These are phyloP conservation scores for Hydra vulgaris DNA, from an alignment of 30 jellyfish, hydroid and myxozoan species.

Conservation along the genomic window DNA sequence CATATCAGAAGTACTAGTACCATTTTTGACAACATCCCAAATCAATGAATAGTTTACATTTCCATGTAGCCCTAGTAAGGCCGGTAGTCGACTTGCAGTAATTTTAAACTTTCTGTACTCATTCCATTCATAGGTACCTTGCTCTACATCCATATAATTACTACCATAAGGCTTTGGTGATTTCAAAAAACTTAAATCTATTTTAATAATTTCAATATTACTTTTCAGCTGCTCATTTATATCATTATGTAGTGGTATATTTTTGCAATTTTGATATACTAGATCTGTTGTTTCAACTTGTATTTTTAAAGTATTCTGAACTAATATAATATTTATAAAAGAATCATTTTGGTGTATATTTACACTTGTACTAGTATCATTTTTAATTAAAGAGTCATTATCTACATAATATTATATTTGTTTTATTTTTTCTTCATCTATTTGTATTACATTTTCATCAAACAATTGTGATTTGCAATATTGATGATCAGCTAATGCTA, in stretches of 20 bases:
- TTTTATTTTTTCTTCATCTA: no score
- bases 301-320: no score
- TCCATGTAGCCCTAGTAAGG: conserved; percentile 1
- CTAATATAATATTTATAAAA: no score
- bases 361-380: no score
- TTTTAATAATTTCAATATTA: background rate
- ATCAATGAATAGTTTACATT: background rate
- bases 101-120: background rate
- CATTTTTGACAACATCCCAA: conserved; percentile 11
- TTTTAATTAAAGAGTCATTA: no score
- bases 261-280: conserved; percentile 2
- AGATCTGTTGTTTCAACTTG: no score
- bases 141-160: background rate
- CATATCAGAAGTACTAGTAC: background rate
- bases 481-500: no score
- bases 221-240: conserved; percentile 5
- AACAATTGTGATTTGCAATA: no score
- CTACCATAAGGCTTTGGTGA: conserved; percentile 8
- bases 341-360: no score
- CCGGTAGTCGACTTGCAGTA: conserved; percentile 17
- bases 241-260: conserved; percentile 1
- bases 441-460: no score
- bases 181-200: background rate
- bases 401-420: no score
- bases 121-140: background rate